These are phyloP conservation scores for Coregonus ussuriensis DNA, from an alignment of 2,797 vertebrate species.

Conservation along the genomic window DNA sequence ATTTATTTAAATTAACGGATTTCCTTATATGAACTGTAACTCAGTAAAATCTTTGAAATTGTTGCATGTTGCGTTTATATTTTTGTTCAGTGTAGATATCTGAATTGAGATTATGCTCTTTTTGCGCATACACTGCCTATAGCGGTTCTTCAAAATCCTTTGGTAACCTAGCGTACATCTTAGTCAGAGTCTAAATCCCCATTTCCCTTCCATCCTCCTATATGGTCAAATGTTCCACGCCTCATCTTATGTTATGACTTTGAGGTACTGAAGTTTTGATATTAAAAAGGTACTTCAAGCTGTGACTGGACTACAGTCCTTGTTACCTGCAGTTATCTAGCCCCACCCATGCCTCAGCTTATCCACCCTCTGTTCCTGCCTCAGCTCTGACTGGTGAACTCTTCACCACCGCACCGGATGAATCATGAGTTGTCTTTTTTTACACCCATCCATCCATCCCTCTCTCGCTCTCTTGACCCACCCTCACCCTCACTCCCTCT, in stretches of 20 bases:
- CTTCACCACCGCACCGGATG: conserved; percentile 54
- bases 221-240: no score
- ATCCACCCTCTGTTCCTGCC: conserved; percentile 47
- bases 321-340: conserved; percentile 51
- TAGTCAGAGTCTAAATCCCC: background rate
- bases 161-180: background rate
- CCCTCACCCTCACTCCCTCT: conserved; percentile 19
- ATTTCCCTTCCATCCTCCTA: no score
- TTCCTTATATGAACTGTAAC: no score
- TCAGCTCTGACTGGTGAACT: conserved; percentile 63
- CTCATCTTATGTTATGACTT: no score
- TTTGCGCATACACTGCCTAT: background rate
- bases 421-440: conserved; percentile 56
- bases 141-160: background rate
- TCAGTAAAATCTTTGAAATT: no score
- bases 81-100: no score
- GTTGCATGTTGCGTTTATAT: no score
- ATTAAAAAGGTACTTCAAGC: background rate
- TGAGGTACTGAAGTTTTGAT: no score
- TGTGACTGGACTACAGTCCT: conserved; percentile 5
- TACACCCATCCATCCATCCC: conserved; percentile 49
- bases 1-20: no score
- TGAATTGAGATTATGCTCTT: no score
- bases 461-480: background rate
- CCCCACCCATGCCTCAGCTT: conserved; percentile 45